Evolutionary conservation across 2,113 vertebrate species (phyloP), one percentile per base, ranked within the genome.

Genomic region (Psittacara wagleri): DNA sequence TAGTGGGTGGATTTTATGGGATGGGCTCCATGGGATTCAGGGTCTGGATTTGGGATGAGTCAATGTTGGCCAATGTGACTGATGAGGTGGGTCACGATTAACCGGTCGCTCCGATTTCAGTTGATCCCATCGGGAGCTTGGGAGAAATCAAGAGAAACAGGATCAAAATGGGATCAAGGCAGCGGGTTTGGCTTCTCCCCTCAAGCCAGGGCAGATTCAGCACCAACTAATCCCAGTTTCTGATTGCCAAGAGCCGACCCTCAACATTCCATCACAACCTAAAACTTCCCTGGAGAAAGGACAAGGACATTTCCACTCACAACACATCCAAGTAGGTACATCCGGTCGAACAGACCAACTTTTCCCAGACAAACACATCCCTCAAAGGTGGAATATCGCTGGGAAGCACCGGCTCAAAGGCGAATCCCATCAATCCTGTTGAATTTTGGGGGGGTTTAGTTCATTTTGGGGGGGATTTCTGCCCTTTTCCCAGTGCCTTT

Each of bases 281-380:
- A 17, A 12, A 39, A 35, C 33, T 15, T 24, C 57, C 33, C 33
- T 35, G 57, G 33, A 59, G 57, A 62, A 37, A 62, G 35, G 35
- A 62, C 37, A 39, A 37, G 9, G 18, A 17, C 8, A 5, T 22
- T 27, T 35, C 25, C 18, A 39, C 11, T 5, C 14, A 37, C 39
- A 78, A 49, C 13, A 63, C 48, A 13, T 5, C 18, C 1, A 44
- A 48, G 6, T 3, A 35, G 37, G 13, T 19, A 35, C 52, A 41
- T 6, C 4, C 1, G 18, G 22, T 23, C 4, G 4, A 33, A 17
- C 11, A 6, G 1, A 17, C 3, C 1, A 17, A 6, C 33, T 23
- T 5, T 33, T 9, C 35, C 61, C 61, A 28, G 28, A 27, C 22
- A 59, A 59, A 51, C 23, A 3, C 33, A 28, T 5, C 39, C 39